Evolutionary conservation across 2,888 invertebrate species (phyloP), one percentile per base, ranked within the genome.

Genomic region (Netelia melanura): DNA sequence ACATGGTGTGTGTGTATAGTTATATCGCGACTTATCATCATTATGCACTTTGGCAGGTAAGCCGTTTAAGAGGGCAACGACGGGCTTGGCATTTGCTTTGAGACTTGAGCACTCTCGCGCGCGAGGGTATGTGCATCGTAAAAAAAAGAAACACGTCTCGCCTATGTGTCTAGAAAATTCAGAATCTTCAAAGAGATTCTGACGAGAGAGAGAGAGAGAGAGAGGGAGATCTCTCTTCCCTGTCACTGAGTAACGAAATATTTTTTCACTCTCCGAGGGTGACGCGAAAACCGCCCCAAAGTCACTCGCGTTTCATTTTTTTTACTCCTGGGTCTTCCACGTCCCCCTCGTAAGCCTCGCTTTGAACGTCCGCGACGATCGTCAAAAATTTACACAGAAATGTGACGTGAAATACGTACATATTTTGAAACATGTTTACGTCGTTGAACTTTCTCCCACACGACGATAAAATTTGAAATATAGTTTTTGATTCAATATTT

Each of bases 211-310:
- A 38, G 38, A 38, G 38, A 38, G 38, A 38, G 56, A n/a, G 56
- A 3, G n/a, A 30, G 38, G 6, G 38, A 38, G 38, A 6, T 38
- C 38, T 38, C 38, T 38, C 38, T 38, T 38, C 38, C 38, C 38
- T 38, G 38, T 38, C 38, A 38, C 38, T 5, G 38, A 56, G 56
- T 56, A 17, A 17, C 17, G 56, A 56, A 56, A 56, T 56, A 56
- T 58, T 21, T 58, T 58, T 58, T 54, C 17, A 14, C 54, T 54
- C 58, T 9, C 21, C 10, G 10, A 17, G 58, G 58, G 58, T 17
- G 17, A 58, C 10, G 10, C 58, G 58, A 23, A 9, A 58, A 58
- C 58, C 58, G 23, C 58, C 58, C 58, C 17, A 58, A 58, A 58
- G 58, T 58, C 58, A 17, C 17, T 58, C 8, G 21, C 58, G 38